Conservation (phyloP, 2,113 vertebrate species). For the Notothenia rossii region DNA sequence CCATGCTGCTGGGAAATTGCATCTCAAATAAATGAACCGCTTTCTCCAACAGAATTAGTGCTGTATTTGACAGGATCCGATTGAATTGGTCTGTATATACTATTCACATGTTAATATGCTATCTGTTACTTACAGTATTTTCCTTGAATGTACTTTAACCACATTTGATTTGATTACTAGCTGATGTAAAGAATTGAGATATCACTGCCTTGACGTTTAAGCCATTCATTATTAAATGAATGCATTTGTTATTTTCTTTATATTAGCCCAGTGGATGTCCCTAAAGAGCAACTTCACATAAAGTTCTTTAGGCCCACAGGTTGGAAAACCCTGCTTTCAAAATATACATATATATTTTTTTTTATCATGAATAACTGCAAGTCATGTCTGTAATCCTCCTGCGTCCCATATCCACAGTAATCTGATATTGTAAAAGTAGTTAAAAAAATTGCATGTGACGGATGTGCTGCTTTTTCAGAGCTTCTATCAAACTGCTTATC, state of each 20-base stretch:
- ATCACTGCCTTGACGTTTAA: neutral
- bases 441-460: slow-evolving; percentile 27
- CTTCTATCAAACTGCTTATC: slow-evolving; percentile 14
- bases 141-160: neutral
- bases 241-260: no score
- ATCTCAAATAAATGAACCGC: no score
- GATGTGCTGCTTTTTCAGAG: neutral
- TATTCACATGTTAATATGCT: no score
- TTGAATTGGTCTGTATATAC: neutral
- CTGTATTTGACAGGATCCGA: neutral
- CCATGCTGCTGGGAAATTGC: no score
- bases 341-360: neutral
- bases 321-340: no score
- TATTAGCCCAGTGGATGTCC: no score
- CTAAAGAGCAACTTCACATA: neutral
- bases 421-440: neutral
- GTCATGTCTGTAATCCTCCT: neutral
- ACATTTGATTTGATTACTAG: neutral
- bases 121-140: no score
- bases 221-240: neutral
- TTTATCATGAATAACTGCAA: neutral
- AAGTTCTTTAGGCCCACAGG: no score
- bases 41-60: no score
- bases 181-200: neutral
- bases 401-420: neutral